Base-by-base conservation (phyloP, 2,888 invertebrate genomes). In the Entomobrya proxima region DNA sequence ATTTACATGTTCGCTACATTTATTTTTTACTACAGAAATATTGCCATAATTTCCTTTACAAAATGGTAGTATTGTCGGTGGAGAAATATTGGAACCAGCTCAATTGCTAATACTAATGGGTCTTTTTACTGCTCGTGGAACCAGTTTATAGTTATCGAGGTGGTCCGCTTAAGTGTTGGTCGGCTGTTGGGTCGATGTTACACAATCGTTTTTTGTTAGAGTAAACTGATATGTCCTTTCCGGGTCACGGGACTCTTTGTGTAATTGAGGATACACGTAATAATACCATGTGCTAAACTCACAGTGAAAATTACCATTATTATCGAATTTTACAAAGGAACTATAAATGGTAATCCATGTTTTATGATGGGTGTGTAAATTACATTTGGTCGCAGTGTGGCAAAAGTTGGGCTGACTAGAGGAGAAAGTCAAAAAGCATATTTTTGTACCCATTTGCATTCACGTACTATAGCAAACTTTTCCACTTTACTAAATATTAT, bases 321-420 rank as follows among this genome's bases (percentile, higher is more conserved):
- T 64, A 37, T 2, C 30, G 32, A 13, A 37, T 55, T 55, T 27
- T 55, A n/a, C 24, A 24, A 15, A 9, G 55, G 24, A 24, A 24
- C 55, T 24, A 27, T 55, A 55, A 55, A 64, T 7, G 18, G 35
- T 37, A 64, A 37, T 64, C 18, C 64, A 35, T 37, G 64, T 64
- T 64, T 64, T 64, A 64, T 64, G 18, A 15, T 18, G 37, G 32
- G 37, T 64, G n/a, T n/a, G 64, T 64, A 35, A 37, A 64, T 64
- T 64, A 21, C 30, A 37, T n/a, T n/a, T 7, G 64, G 64, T 30
- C 64, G 15, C 1, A 3, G n/a, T 15, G 35, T 3, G 52, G 52
- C 21, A 18, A 52, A 52, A 52, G 6, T 27, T 55, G 11, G 24
- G 27, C 52, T 21, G 55, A 55, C 55, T 6, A 55, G 11, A n/a